phyloP scores from a whole-genome alignment of 2,888 invertebrate species.

The Ornithoptera alexandrae region DNA sequence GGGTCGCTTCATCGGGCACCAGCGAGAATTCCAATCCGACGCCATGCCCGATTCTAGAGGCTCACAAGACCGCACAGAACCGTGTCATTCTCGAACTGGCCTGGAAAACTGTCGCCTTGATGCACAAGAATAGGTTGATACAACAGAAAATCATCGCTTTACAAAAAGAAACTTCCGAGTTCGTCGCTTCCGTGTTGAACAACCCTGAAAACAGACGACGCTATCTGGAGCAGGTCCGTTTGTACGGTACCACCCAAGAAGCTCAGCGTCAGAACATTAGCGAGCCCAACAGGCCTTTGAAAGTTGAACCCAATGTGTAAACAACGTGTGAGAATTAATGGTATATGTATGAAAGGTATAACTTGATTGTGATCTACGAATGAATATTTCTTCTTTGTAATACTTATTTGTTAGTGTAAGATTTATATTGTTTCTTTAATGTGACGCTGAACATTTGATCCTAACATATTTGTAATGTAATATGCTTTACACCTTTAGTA shows the following conservation, averaged over 20 bases:
- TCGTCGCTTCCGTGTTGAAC: slow-evolving; percentile 80
- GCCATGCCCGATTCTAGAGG: slow-evolving; percentile 37
- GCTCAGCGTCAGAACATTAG: slow-evolving; percentile 36
- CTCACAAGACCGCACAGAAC: slow-evolving; percentile 58
- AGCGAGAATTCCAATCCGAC: slow-evolving; percentile 39
- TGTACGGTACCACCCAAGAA: slow-evolving; percentile 44
- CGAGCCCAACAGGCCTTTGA: slow-evolving; percentile 44
- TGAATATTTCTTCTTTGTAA: slow-evolving; percentile 9
- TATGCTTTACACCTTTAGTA: slow-evolving; percentile 8
- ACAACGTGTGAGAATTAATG: slow-evolving; percentile 10
- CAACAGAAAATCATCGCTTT: slow-evolving; percentile 81
- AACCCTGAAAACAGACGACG: slow-evolving; percentile 69
- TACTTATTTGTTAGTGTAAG: slow-evolving; percentile 5
- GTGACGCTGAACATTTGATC: neutral
- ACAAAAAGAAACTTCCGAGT: slow-evolving; percentile 82
- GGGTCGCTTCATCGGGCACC: slow-evolving; percentile 43
- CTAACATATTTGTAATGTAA: neutral
- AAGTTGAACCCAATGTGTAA: slow-evolving; percentile 46
- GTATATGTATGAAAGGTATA: slow-evolving; percentile 12
- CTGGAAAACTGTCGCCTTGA: slow-evolving; percentile 81
- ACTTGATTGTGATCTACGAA: slow-evolving; percentile 19
- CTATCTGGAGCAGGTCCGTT: slow-evolving; percentile 54
- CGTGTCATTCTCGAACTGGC: slow-evolving; percentile 81
- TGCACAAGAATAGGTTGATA: slow-evolving; percentile 81
- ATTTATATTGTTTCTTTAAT: slow-evolving; percentile 8